phyloP scores from a whole-genome alignment of 1,140 invertebrate species.

The Drosophila tropicalis region DNA sequence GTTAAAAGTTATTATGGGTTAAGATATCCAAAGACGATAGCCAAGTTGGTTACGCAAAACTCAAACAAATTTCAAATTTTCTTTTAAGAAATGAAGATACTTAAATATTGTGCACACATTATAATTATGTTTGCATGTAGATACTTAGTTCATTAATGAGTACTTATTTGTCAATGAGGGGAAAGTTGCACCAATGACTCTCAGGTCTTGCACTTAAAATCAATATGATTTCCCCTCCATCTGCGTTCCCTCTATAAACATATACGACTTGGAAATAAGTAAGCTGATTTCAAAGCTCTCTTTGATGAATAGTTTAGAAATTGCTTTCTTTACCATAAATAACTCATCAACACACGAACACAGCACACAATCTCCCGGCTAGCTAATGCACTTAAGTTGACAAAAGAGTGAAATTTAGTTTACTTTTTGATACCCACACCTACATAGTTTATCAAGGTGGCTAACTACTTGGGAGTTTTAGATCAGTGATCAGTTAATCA shows the following conservation, averaged over 20 bases:
- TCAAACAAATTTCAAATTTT: neutral
- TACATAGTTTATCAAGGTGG: neutral
- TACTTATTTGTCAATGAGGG: conserved; percentile 7
- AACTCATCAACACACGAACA: neutral
- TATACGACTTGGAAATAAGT: neutral
- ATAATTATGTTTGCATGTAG: conserved; percentile 1
- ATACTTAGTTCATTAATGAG: conserved; percentile 1
- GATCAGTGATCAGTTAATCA: conserved; percentile 6
- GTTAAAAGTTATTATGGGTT: too few relatives aligned
- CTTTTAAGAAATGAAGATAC: neutral
- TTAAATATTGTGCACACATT: neutral
- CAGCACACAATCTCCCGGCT: neutral
- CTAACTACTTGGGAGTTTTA: neutral
- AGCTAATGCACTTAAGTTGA: conserved; percentile 24
- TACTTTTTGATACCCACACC: conserved; percentile 1
- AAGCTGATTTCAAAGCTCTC: conserved; percentile 3
- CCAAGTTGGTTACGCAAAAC: neutral
- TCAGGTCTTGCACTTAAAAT: conserved; percentile 3
- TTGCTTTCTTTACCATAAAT: conserved; percentile 22
- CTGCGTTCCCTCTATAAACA: neutral
- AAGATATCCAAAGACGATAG: too few relatives aligned
- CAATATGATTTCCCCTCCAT: neutral
- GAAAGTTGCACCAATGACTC: neutral
- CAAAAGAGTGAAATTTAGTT: conserved; percentile 43
- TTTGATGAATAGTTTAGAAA: conserved; percentile 3